Evolutionary conservation across 2,888 invertebrate genomes (phyloP).

Genomic region (Hoplodrina ambigua): DNA sequence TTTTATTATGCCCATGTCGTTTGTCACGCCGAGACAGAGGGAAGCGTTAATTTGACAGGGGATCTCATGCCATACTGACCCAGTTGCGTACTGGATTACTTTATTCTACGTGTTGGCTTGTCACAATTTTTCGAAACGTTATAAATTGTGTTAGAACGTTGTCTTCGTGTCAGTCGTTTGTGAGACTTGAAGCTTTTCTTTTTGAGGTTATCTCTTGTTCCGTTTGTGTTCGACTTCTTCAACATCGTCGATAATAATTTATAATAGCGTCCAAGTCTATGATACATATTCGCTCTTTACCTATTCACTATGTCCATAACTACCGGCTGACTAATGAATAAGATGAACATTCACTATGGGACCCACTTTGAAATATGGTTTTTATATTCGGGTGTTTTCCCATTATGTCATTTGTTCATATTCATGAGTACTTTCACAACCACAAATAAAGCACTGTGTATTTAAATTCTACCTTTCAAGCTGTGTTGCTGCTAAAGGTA

Average conservation of each 20-base stretch:
- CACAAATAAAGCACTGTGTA: neutral
- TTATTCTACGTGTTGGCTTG: constrained; percentile 74
- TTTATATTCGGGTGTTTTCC: too few species aligned
- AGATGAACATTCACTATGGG: too few species aligned
- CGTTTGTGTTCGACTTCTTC: neutral
- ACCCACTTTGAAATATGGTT: too few species aligned
- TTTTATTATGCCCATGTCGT: constrained; percentile 84
- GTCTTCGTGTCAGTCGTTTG: constrained; percentile 39
- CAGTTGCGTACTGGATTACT: constrained; percentile 79
- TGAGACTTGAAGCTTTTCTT: constrained; percentile 12
- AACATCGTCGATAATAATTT: neutral
- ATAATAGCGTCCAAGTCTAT: too few species aligned
- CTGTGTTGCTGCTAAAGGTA: neutral
- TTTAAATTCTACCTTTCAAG: neutral
- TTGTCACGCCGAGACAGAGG: constrained; percentile 85
- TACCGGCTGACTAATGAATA: too few species aligned
- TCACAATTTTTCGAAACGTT: constrained; percentile 71
- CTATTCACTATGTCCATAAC: too few species aligned
- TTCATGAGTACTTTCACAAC: neutral
- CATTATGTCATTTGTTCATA: too few species aligned
- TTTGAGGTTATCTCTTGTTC: constrained; percentile 4
- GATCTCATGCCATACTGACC: constrained; percentile 82
- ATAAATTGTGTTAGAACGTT: constrained; percentile 63
- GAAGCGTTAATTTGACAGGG: constrained; percentile 89
- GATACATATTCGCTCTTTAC: too few species aligned